These are phyloP conservation scores for Auanema freiburgensis DNA, from an alignment of 2,888 invertebrate species.

Conservation along the genomic window DNA sequence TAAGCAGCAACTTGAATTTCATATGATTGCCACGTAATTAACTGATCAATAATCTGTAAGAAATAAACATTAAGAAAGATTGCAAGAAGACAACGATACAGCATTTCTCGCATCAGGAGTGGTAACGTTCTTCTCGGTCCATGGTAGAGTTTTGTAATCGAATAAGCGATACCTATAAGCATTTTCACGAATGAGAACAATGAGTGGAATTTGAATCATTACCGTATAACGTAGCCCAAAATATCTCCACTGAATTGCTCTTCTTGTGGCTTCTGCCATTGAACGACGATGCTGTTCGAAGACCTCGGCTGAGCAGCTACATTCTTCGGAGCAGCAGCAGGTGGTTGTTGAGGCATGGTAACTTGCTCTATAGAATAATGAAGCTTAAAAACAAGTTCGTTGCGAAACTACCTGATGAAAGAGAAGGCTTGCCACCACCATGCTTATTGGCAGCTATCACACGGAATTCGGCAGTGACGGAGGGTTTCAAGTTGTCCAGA, in stretches of 20 bases:
- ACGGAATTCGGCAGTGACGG: slow-evolving; percentile 91
- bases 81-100: slow-evolving; percentile 64
- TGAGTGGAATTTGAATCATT: neutral
- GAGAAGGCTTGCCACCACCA: slow-evolving; percentile 69
- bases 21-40: slow-evolving; percentile 97
- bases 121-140: slow-evolving; percentile 87
- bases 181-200: neutral
- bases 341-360: slow-evolving; percentile 86
- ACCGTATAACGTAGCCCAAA: slow-evolving; percentile 81
- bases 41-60: slow-evolving; percentile 74
- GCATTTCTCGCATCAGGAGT: slow-evolving; percentile 72
- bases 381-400: neutral
- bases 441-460: slow-evolving; percentile 89
- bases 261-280: slow-evolving; percentile 91
- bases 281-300: slow-evolving; percentile 90
- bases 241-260: slow-evolving; percentile 94
- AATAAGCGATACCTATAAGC: slow-evolving; percentile 72
- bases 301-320: slow-evolving; percentile 92
- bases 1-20: slow-evolving; percentile 90
- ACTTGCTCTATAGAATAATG: slow-evolving; percentile 70
- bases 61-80: neutral
- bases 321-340: slow-evolving; percentile 89
- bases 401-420: slow-evolving; percentile 74
- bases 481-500: slow-evolving; percentile 81
- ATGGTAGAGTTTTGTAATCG: slow-evolving; percentile 86